phyloP scores from a whole-genome alignment of 2,113 vertebrate genomes.

The Himantopus leucocephalus region DNA sequence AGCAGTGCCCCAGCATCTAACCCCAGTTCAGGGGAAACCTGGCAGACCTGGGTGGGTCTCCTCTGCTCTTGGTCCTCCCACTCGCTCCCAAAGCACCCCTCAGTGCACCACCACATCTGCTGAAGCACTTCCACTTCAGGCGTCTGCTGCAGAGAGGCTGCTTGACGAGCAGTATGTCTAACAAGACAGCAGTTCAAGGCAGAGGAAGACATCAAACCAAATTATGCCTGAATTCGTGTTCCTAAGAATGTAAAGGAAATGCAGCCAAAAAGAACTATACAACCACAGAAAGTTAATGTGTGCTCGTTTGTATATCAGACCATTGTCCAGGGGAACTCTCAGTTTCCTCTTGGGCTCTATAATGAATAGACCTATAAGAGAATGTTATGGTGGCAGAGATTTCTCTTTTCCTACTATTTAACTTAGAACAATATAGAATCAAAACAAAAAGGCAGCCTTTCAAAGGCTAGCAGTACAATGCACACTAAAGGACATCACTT shows the following conservation, averaged over 20 bases:
- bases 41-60: not conserved
- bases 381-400: conserved; percentile 42
- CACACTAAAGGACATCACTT: not conserved
- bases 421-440: conserved; percentile 54
- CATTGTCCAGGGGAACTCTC: conserved; percentile 19
- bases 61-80: not conserved
- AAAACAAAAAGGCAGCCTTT: conserved; percentile 32
- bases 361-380: conserved; percentile 39
- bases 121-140: not conserved
- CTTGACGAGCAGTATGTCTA: not conserved
- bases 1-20: not conserved
- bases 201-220: conserved; percentile 29
- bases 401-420: conserved; percentile 68
- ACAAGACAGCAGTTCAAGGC: not conserved
- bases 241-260: conserved; percentile 5
- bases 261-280: not conserved
- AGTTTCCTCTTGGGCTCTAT: conserved; percentile 1
- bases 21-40: not conserved
- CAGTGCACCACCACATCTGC: not conserved
- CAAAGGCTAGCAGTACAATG: not conserved
- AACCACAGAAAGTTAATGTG: conserved; percentile 38
- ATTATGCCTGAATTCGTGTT: not conserved
- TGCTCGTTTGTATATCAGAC: not conserved
- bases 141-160: not conserved
- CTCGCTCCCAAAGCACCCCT: not conserved